Evolutionary conservation across 2,797 vertebrate genomes (phyloP), one percentile per base, ranked within the genome.

Genomic region (Tarsius wallacei): DNA sequence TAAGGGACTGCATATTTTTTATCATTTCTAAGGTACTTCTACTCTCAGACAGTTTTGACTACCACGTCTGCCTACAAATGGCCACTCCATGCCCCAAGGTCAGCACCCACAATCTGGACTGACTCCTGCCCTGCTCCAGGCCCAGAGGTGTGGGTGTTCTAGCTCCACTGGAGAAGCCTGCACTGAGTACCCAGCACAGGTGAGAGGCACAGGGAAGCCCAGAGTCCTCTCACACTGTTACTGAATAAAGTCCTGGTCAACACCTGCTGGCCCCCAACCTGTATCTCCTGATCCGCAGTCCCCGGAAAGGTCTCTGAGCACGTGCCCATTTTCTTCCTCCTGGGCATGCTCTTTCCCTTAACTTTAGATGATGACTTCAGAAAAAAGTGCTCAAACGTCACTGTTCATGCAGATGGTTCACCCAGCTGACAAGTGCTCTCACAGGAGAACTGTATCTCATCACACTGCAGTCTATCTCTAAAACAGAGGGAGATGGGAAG

Each of bases 401-500:
- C 21, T 53, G 90, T 97, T 94, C 91, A 73, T 0, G 68, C 19
- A 59, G 91, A 93, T 74, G 95, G 97, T 77, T 33, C 94, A 88
- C 94, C 53, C 77, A 36, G 10, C 1, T 0, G 0, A 70, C 73
- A 73, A 68, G 97, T 59, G 91, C 91, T 93, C 90, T 98, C 90
- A 77, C 9, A 87, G 47, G 93, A 96, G 94, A 80, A 94, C 96
- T 53, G 42, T 42, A 42, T 42, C 97, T 93, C 33, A 86, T 57
- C 71, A 73, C 42, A 84, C 85, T 63, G 31, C 2, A 9, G 26
- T 93, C 91, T 83, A 83, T 81, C 94, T 97, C 95, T 92, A 97
- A 97, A 94, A 77, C 22, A 53, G 73, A 82, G 66, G 74, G 97
- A 97, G 81, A 78, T 59, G 95, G 90, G 71, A 84, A 95, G 90